Conservation (phyloP, 2,888 invertebrate genomes). For the Nemoura dubitans region DNA sequence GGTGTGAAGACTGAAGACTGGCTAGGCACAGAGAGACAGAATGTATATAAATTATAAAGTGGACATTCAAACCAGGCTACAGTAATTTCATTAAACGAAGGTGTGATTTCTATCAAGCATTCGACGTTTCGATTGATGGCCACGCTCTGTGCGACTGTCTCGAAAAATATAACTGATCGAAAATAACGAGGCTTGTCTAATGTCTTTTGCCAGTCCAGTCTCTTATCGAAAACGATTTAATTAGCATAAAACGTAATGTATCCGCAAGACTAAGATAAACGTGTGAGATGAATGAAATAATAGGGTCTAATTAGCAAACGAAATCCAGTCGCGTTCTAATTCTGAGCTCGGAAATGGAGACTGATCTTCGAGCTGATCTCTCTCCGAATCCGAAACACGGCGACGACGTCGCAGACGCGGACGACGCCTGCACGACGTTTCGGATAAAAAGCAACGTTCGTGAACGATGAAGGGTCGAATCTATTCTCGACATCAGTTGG, state of each 20-base stretch:
- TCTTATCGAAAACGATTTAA: not conserved
- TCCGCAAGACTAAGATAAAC: not conserved
- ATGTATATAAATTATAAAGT: too few species aligned
- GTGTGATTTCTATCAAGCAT: not conserved
- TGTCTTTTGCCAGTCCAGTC: not conserved
- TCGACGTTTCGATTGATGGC: not conserved
- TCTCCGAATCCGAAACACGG: too few species aligned
- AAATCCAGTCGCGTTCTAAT: not conserved
- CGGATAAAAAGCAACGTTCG: not conserved
- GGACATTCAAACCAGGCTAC: not conserved
- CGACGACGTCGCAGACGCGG: not conserved
- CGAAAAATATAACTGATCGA: not conserved
- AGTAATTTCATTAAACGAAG: not conserved
- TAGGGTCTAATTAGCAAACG: not conserved
- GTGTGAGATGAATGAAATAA: not conserved
- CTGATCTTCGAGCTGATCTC: not conserved
- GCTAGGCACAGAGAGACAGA: not conserved
- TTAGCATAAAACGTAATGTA: not conserved
- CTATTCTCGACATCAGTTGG: slow-evolving; percentile 12
- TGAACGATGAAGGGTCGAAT: not conserved
- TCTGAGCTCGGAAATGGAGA: not conserved
- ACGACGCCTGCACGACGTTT: not conserved
- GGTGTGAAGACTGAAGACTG: not conserved
- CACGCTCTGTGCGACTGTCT: not conserved
- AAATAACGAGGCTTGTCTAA: not conserved